phyloP scores from a whole-genome alignment of 1,140 invertebrate genomes.

The Drosophila carrolli region DNA sequence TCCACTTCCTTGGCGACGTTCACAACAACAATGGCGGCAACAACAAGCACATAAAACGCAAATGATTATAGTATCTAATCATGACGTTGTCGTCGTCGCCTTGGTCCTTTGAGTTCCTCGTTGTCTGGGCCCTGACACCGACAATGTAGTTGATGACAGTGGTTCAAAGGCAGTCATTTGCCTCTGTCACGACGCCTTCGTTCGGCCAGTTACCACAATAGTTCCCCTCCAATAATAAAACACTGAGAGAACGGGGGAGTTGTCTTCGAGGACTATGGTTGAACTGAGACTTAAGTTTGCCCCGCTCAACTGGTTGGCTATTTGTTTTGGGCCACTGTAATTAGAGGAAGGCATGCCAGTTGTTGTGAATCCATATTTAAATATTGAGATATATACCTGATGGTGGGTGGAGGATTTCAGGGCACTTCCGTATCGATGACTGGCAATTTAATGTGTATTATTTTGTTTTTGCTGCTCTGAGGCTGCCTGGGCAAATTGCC shows the following conservation, averaged over 20 bases:
- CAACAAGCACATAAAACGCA: conserved; percentile 80
- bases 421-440: conserved; percentile 32
- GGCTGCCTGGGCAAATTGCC: conserved; percentile 67
- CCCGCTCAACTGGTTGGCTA: not conserved
- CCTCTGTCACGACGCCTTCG: conserved; percentile 46
- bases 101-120: conserved; percentile 12
- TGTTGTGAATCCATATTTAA: conserved; percentile 17
- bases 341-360: conserved; percentile 9
- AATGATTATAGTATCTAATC: conserved; percentile 84
- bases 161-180: conserved; percentile 80
- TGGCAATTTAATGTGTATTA: conserved; percentile 62
- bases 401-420: not conserved
- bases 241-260: conserved; percentile 19
- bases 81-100: conserved; percentile 64
- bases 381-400: conserved; percentile 7
- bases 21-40: conserved; percentile 57
- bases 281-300: not conserved
- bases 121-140: conserved; percentile 54
- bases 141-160: conserved; percentile 80
- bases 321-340: conserved; percentile 12
- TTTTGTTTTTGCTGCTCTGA: conserved; percentile 49
- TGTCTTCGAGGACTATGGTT: no score
- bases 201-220: conserved; percentile 34
- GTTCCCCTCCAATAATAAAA: conserved; percentile 10
- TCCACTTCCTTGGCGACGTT: conserved; percentile 59